Conservation (phyloP, 2,113 vertebrate species). For the Grammomys dolichurus region DNA sequence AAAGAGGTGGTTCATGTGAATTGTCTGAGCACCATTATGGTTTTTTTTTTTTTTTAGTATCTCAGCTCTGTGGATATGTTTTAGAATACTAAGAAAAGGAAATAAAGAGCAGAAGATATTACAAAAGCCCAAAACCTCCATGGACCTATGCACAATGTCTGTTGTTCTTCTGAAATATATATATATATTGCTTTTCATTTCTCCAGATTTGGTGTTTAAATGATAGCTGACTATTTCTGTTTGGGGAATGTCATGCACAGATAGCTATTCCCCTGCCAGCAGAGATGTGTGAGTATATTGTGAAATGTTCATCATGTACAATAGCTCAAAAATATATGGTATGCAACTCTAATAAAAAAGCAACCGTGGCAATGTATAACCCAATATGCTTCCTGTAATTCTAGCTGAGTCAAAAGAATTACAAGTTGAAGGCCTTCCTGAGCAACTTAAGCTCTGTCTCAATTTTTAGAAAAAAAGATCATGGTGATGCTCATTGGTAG, state of each 20-base stretch:
- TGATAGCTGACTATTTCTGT: slow-evolving; percentile 47
- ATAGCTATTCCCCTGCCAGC: slow-evolving; percentile 34
- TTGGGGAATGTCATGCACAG: slow-evolving; percentile 19
- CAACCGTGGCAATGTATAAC: not conserved
- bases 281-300: slow-evolving; percentile 37
- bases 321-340: slow-evolving; percentile 7
- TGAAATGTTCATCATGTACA: slow-evolving; percentile 27
- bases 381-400: not conserved
- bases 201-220: slow-evolving; percentile 48
- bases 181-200: slow-evolving; percentile 42
- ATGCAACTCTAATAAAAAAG: not conserved
- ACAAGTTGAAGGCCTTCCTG: not conserved
- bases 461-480: not conserved
- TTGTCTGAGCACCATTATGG: not conserved
- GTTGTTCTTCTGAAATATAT: slow-evolving; percentile 57
- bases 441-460: not conserved
- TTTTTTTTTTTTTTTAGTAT: not conserved
- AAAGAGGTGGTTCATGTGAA: slow-evolving; percentile 6
- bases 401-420: not conserved
- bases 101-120: not conserved
- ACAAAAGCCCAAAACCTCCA: slow-evolving; percentile 22
- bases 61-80: slow-evolving; percentile 23
- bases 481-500: not conserved
- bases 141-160: not conserved
- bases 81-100: not conserved